Conservation (phyloP, 2,797 vertebrate genomes). For the Liparis tanakae region DNA sequence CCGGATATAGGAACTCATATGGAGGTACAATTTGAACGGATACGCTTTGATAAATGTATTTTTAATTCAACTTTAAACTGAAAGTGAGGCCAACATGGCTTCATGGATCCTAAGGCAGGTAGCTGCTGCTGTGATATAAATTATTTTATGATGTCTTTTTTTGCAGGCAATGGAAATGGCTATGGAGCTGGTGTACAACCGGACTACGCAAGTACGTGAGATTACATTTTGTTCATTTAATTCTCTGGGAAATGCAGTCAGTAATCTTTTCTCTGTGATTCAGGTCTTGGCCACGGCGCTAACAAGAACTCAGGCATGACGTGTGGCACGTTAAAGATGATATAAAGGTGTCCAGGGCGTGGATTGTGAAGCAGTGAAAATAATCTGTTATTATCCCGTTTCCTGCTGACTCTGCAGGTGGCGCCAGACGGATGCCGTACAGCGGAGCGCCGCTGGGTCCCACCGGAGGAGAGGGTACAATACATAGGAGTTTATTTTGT, state of each 20-base stretch:
- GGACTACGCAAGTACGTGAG: conserved; percentile 58
- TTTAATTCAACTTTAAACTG: neutral
- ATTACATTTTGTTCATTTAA: neutral
- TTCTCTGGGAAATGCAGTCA: neutral
- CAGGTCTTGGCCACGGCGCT: conserved; percentile 63
- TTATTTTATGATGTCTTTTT: conserved; percentile 7
- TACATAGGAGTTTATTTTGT: too few relatives aligned
- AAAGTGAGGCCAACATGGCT: neutral
- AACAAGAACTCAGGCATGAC: conserved; percentile 67
- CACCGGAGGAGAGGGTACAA: conserved; percentile 74
- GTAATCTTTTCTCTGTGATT: neutral
- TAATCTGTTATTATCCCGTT: neutral
- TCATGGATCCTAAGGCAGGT: neutral
- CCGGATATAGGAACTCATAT: conserved; percentile 64
- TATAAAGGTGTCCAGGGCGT: neutral
- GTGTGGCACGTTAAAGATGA: neutral
- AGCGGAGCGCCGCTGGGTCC: conserved; percentile 66
- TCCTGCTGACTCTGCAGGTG: conserved; percentile 50
- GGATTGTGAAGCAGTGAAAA: neutral
- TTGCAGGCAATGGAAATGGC: conserved; percentile 64
- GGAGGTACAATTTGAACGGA: conserved; percentile 44
- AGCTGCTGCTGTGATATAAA: too few relatives aligned
- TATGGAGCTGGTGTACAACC: conserved; percentile 66
- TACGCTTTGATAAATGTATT: neutral
- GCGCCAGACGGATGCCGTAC: conserved; percentile 61